Base-by-base conservation (phyloP, 2,797 vertebrate species). In the Pachyuromys duprasi region DNA sequence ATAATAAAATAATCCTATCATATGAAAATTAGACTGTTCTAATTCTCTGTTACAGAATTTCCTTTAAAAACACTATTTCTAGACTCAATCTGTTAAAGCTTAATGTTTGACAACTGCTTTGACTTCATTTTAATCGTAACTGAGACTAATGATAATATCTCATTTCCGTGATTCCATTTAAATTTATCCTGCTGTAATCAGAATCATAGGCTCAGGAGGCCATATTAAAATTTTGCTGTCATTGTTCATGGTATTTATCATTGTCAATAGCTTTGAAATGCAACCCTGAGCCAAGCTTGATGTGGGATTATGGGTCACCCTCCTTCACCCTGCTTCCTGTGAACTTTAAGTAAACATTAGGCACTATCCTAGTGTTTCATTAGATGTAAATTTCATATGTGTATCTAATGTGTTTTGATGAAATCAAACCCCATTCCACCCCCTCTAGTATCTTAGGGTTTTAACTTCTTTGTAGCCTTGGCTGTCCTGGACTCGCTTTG, bases 71-170 rank as follows among this genome's bases (percentile, higher is more conserved):
- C 31, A 45, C 0, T 79, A 28, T 90, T 93, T 91, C 75, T 42
- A 94, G 28, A 78, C 76, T 86, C 2, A 2, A 31, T 63, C 45
- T 93, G 90, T 67, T 86, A 95, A 86, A 89, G 14, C 31, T 76
- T 33, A 63, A 22, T 62, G 36, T 93, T 89, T 81, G 42, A 88
- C 26, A 22, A 78, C 2, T 65, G 6, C n/a, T 57, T 94, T 95
- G 74, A 70, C 42, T 82, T 93, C 33, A 75, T 93, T 86, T 84
- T 78, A 84, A 65, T 62, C 83, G 5, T 70, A 78, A 55, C 15
- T 81, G 84, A 94, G 42, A 88, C 42, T 93, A 17, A 36, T 28
- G 36, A 55, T 90, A 70, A 5, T 20, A 3, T 96, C 81, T 93
- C 39, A 17, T 87, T 89, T 96, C 84, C 49, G 26, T 39, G 28